Base-by-base conservation (phyloP, 2,113 vertebrate genomes). In the Alosa alosa region DNA sequence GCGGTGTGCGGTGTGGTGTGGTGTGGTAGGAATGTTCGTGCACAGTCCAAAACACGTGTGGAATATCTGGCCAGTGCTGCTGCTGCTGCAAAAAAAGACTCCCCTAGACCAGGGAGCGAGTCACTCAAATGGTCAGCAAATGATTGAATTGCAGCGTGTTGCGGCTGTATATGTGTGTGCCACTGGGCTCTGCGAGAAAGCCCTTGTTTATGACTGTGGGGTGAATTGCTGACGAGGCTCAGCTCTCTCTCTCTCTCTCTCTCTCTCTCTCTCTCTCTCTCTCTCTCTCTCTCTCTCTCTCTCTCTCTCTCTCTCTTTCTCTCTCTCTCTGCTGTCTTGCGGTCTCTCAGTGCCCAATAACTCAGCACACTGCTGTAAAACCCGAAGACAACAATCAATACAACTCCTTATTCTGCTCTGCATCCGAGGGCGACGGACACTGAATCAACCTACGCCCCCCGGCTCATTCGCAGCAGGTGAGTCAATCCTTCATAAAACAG, bases 361-460 rank as follows among this genome's bases (percentile, higher is more conserved):
- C 91, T 92, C 90, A 89, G 7, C 49, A n/a, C 47, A 85, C 88
- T 87, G 87, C 91, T 36, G 88, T 92, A 90, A 92, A 92, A 91
- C 90, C 88, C 88, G 90, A 88, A 90, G 91, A 92, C 89, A 92
- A 88, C 93, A 89, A 94, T 94, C 93, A 92, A 93, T 94, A 91
- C 44, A 46, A 92, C 83, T 88, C 86, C 88, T 89, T 85, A 88
- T 88, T 92, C 89, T 89, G 85, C 85, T 87, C 87, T 82, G 87
- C 84, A 87, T 86, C 82, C 49, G 72, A 45, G 90, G 87, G 86
- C 86, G 90, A 88, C 84, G 86, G 90, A 84, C 85, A 85, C 87
- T 90, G 88, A 89, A 91, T 91, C 90, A 90, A 60, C 25, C 39
- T 82, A 64, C 46, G 22, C 55, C 60, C 84, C 15, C 84, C 55